phyloP scores from a whole-genome alignment of 2,113 vertebrate species.

The Poecilia latipinna region DNA sequence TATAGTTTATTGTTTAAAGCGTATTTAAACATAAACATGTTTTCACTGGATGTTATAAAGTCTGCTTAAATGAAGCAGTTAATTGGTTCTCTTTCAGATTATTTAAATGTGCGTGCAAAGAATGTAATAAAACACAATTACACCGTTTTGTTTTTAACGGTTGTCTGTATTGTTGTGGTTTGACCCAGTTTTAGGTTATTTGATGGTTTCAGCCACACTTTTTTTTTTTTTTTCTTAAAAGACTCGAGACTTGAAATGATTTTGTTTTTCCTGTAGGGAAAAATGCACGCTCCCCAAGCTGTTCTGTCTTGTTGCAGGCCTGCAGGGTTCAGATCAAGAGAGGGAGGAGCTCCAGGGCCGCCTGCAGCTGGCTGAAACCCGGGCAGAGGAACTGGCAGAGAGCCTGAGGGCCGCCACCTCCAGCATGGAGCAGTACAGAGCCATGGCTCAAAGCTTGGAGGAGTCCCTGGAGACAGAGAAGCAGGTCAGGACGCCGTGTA shows the following conservation, averaged over 20 bases:
- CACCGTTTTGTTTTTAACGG: background rate
- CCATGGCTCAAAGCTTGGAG: constrained; percentile 92
- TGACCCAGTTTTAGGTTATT: background rate
- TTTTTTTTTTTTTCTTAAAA: background rate
- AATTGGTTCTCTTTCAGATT: too few relatives aligned
- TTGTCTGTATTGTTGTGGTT: background rate
- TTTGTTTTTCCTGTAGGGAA: constrained; percentile 13
- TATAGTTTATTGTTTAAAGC: too few relatives aligned
- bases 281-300: background rate
- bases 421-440: constrained; percentile 90
- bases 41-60: rapidly evolving
- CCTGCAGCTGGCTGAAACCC: constrained; percentile 86
- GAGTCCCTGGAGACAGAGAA: constrained; percentile 95
- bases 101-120: background rate
- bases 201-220: constrained; percentile 4
- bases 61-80: background rate
- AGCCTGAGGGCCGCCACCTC: constrained; percentile 83
- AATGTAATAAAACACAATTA: background rate
- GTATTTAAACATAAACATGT: background rate
- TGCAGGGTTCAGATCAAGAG: constrained; percentile 79
- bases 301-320: constrained; percentile 65
- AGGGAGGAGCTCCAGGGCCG: constrained; percentile 85
- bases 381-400: constrained; percentile 86
- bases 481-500: constrained; percentile 73
- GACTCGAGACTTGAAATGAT: background rate